Conservation (phyloP, 1,140 invertebrate genomes). For the Pentalonia nigronervosa region DNA sequence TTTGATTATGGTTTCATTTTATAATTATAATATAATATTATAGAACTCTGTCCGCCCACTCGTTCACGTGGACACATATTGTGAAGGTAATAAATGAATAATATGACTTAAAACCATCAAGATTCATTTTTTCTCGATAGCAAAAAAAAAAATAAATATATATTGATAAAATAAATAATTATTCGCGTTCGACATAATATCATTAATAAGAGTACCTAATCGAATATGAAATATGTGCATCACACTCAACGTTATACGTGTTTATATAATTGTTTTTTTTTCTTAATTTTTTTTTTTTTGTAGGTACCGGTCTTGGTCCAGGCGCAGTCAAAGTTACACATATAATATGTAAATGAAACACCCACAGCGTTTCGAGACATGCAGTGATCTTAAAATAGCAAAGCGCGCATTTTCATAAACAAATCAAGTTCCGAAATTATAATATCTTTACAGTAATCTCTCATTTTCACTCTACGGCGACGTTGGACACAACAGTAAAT, state of each 20-base stretch:
- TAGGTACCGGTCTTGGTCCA: background rate
- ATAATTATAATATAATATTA: background rate
- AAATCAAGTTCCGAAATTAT: slow-evolving; percentile 13
- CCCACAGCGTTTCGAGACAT: background rate
- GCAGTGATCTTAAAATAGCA: slow-evolving; percentile 11
- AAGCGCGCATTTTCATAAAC: background rate
- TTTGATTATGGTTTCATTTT: background rate
- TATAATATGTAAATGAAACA: background rate
- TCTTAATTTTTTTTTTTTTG: background rate
- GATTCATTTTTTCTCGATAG: background rate
- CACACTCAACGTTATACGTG: background rate
- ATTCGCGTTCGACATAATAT: background rate
- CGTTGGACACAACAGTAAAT: background rate
- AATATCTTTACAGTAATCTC: background rate
- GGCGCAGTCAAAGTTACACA: slow-evolving; percentile 14
- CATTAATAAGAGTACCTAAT: background rate
- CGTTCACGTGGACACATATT: background rate
- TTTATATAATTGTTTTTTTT: slow-evolving; percentile 25
- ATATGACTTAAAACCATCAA: background rate
- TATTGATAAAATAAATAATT: background rate
- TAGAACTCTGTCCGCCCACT: too few relatives aligned
- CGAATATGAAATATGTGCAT: background rate
- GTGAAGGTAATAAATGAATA: background rate
- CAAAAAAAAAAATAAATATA: background rate
- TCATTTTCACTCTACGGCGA: background rate